Evolutionary conservation across 2,113 vertebrate genomes (phyloP), one percentile per base, ranked within the genome.

Genomic region (Corvus cornix): DNA sequence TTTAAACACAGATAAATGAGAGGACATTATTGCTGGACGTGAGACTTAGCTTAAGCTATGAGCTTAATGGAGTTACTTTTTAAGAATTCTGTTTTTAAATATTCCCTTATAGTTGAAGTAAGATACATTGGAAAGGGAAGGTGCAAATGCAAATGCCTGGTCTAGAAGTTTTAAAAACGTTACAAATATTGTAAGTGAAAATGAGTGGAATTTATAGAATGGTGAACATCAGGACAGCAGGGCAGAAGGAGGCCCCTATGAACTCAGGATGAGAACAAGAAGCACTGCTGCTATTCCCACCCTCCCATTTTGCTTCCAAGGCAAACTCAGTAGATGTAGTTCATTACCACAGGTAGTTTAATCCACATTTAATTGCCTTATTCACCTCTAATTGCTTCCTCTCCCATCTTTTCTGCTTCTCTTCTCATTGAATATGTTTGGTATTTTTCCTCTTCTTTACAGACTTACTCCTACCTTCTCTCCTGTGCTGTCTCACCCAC

Each of bases 381-480:
- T 46, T 33, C 55, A 37, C 33, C 22, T 75, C 70, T 85, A 87
- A 55, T 52, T 87, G 63, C 48, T 88, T 87, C 52, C 60, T 2
- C 1, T 76, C 18, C 75, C 67, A 67, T 58, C 76, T 49, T 76
- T 30, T 78, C 62, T 73, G 49, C 75, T 90, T 51, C 60, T 92
- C 10, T 77, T 90, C 63, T 88, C 69, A 69, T 51, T 78, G 66
- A 85, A 43, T 89, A 51, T 64, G n/a, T 84, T 94, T 96, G 73
- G 55, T 67, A 48, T 93, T 96, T 97, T 96, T 94, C 31, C 26
- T 91, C 59, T 70, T 58, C 90, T 79, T 91, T 84, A 73, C 82
- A 97, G 96, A 97, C 75, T 96, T 93, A 93, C 95, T 96, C 95
- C 96, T 90, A 95, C 95, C 17, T 94, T 93, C 69, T 96, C 53